These are phyloP conservation scores for Lutjanus argentimaculatus DNA, from an alignment of 2,797 vertebrate genomes.

Conservation along the genomic window DNA sequence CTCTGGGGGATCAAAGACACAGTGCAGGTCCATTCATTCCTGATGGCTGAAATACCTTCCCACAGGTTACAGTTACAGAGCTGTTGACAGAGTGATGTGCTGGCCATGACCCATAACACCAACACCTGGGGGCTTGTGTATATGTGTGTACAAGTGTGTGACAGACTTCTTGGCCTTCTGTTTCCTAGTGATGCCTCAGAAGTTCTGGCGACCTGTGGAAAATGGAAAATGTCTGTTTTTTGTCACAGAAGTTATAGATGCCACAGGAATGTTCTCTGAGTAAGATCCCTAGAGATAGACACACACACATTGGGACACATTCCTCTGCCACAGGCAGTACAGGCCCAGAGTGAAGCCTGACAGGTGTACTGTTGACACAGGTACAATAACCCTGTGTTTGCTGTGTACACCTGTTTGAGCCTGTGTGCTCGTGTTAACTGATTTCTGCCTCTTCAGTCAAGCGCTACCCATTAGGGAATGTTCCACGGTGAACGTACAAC, in stretches of 20 bases:
- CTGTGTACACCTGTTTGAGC: slow-evolving; percentile 43
- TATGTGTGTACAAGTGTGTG: not conserved
- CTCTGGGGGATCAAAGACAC: slow-evolving; percentile 51
- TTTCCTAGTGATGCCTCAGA: not conserved
- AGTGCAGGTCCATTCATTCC: slow-evolving; percentile 47
- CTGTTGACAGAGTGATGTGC: slow-evolving; percentile 44
- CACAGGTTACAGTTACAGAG: slow-evolving; percentile 66
- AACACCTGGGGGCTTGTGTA: slow-evolving; percentile 24
- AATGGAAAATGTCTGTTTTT: slow-evolving; percentile 36
- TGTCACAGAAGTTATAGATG: slow-evolving; percentile 21
- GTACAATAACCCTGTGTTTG: slow-evolving; percentile 72
- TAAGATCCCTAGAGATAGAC: not conserved
- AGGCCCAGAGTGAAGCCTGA: slow-evolving; percentile 45
- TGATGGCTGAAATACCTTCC: slow-evolving; percentile 50
- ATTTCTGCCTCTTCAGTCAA: slow-evolving; percentile 53
- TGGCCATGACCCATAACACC: slow-evolving; percentile 30
- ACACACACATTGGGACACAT: slow-evolving; percentile 41
- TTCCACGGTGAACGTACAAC: slow-evolving; percentile 18
- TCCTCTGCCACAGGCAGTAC: slow-evolving; percentile 26
- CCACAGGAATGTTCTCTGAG: not conserved
- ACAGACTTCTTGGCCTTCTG: not conserved
- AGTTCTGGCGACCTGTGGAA: slow-evolving; percentile 3
- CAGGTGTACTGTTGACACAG: slow-evolving; percentile 74
- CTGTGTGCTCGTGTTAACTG: slow-evolving; percentile 23
- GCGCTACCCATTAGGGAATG: slow-evolving; percentile 42